Evolutionary conservation across 2,113 vertebrate species (phyloP), one percentile per base, ranked within the genome.

Genomic region (Perca flavescens): DNA sequence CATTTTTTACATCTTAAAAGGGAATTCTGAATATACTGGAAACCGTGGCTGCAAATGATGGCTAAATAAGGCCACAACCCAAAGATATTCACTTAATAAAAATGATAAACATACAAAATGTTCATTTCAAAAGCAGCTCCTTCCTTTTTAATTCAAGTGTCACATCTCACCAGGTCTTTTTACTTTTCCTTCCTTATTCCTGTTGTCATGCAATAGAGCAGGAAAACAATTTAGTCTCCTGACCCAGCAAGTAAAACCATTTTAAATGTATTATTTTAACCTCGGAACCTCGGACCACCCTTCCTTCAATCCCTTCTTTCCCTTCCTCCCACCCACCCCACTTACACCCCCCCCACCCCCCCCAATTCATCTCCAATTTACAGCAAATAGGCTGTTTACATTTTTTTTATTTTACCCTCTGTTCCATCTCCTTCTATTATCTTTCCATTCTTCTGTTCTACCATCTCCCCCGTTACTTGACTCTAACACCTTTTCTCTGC

Each of bases 351-450:
- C 50, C 14, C 9, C 25, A 17, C 5, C 21, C 21, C 28, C 28
- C 22, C 3, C 75, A 12, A 73, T 75, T 53, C 46, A 53, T 57
- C 72, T 68, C 17, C 12, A 64, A 50, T 54, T 43, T 7, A 40
- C 13, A 69, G 31, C 47, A 67, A 31, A 58, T 60, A 61, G 31
- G 62, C 72, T 70, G 15, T 60, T 80, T 74, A 63, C 64, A 53
- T n/a, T 56, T 79, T 1, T 74, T 75, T 64, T 68, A 80, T 81
- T 73, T 73, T 52, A 60, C 46, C 76, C 72, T 47, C 34, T 56
- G 52, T 28, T 34, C 54, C 7, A 12, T 74, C 62, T 89, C 58
- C 46, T 77, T 43, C 68, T 68, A 73, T 69, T 72, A 85, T 69
- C 46, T 73, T 75, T 62, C 28, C 50, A 62, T 72, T 72, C 19